These are phyloP conservation scores for Chymomyza procnemis DNA, from an alignment of 2,888 invertebrate genomes.

Conservation along the genomic window DNA sequence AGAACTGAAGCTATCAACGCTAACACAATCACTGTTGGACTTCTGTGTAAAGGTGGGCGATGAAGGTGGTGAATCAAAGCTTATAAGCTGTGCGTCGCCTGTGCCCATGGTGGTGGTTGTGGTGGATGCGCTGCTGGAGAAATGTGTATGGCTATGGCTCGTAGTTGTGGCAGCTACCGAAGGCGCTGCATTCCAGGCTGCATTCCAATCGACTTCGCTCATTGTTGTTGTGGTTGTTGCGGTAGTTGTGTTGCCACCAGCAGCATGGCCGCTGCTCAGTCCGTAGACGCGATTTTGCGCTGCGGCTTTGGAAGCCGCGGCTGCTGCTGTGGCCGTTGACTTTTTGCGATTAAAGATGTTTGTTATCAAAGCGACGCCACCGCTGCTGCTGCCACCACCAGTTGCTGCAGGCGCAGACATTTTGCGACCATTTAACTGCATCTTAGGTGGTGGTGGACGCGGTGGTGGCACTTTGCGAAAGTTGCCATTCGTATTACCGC, in stretches of 20 bases:
- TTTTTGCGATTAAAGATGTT: constrained; percentile 77
- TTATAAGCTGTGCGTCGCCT: constrained; percentile 81
- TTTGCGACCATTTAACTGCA: constrained; percentile 59
- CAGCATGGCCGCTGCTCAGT: constrained; percentile 64
- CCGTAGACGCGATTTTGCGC: constrained; percentile 68
- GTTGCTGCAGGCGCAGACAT: constrained; percentile 35
- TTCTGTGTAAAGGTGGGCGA: constrained; percentile 87
- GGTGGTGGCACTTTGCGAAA: constrained; percentile 77
- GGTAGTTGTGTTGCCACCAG: constrained; percentile 12
- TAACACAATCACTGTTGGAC: constrained; percentile 86
- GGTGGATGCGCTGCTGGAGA: background rate
- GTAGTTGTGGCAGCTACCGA: constrained; percentile 23
- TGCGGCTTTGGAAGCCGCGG: constrained; percentile 54
- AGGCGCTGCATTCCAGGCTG: constrained; percentile 64
- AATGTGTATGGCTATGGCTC: background rate
- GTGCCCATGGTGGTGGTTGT: constrained; percentile 31
- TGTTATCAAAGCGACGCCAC: constrained; percentile 58
- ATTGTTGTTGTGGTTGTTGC: constrained; percentile 10
- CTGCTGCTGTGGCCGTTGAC: constrained; percentile 48
- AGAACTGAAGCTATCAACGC: constrained; percentile 87
- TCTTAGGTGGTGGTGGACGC: constrained; percentile 77
- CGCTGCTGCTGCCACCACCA: constrained; percentile 16
- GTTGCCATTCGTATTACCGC: constrained; percentile 40
- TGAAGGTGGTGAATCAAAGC: constrained; percentile 85
- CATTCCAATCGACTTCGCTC: constrained; percentile 64